Conservation (phyloP, 1,140 invertebrate genomes). For the Nasonia longicornis region DNA sequence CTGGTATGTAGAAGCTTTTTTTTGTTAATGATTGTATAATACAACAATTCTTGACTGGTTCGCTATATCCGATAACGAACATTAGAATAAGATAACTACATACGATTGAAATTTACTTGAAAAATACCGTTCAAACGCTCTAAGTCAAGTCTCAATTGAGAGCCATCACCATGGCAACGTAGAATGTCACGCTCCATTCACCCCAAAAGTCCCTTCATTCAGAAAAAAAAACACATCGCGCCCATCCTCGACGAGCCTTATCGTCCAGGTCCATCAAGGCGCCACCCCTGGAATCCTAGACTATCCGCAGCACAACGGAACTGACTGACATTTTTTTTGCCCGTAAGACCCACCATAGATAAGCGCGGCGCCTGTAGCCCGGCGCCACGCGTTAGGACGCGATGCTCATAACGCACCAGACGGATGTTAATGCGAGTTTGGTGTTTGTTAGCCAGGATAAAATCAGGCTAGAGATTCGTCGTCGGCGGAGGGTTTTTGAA, state of each 20-base stretch:
- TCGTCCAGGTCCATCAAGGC: slow-evolving; percentile 28
- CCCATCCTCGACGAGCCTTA: slow-evolving; percentile 13
- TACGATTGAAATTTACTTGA: too few relatives aligned
- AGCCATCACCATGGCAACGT: too few relatives aligned
- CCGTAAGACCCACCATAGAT: not conserved
- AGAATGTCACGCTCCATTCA: not conserved
- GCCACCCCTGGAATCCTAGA: slow-evolving; percentile 36
- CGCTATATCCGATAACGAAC: too few relatives aligned
- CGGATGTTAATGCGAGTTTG: slow-evolving; percentile 41
- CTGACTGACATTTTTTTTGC: slow-evolving; percentile 34
- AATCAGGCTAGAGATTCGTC: slow-evolving; percentile 7
- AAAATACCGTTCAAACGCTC: not conserved
- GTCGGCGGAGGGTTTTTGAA: not conserved
- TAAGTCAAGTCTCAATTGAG: not conserved
- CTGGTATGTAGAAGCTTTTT: too few relatives aligned
- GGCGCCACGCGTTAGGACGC: slow-evolving; percentile 15
- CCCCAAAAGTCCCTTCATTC: not conserved
- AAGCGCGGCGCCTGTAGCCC: slow-evolving; percentile 35
- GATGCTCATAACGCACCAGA: not conserved
- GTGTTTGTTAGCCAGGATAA: slow-evolving; percentile 41
- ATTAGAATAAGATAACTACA: too few relatives aligned
- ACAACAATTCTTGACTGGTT: too few relatives aligned
- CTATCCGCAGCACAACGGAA: not conserved
- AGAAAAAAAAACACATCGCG: not conserved
- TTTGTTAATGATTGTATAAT: too few relatives aligned